Percentiles rank a stretch among this genome's conserved stretches.
phyloP scores from a whole-genome alignment of 1,140 invertebrate species.

The Drosophila murphyi region DNA sequence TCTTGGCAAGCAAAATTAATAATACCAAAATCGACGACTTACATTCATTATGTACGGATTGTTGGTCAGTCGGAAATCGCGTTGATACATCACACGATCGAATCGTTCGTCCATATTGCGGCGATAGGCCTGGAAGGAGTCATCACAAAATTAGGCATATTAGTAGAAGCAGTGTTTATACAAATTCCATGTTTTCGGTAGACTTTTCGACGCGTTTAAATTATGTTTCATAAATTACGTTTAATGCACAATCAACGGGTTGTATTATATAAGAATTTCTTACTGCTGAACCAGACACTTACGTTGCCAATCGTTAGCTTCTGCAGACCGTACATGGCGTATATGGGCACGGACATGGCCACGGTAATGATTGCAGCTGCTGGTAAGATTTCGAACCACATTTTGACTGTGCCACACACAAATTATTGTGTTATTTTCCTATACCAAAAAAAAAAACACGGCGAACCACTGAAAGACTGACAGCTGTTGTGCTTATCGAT shows the following conservation, averaged over 20 bases:
- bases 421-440: constrained; percentile 61
- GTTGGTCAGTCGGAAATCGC: constrained; percentile 85
- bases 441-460: constrained; percentile 40
- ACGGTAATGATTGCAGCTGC: constrained; percentile 86
- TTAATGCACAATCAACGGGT: constrained; percentile 47
- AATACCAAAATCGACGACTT: constrained; percentile 61
- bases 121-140: constrained; percentile 84
- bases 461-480: constrained; percentile 18
- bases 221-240: constrained; percentile 67
- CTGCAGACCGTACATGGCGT: constrained; percentile 86
- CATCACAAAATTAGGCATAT: constrained; percentile 24
- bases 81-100: constrained; percentile 85
- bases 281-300: constrained; percentile 74
- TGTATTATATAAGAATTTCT: constrained; percentile 79
- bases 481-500: constrained; percentile 46
- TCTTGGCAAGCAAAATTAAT: constrained; percentile 6
- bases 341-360: constrained; percentile 86
- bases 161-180: constrained; percentile 12
- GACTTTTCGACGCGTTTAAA: constrained; percentile 20
- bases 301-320: constrained; percentile 87
- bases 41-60: constrained; percentile 86
- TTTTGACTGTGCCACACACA: constrained; percentile 56
- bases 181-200: constrained; percentile 13
- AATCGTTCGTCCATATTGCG: constrained; percentile 85
- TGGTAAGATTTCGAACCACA: constrained; percentile 89